Conservation (phyloP, 2,113 vertebrate genomes). For the Megalops atlanticus region DNA sequence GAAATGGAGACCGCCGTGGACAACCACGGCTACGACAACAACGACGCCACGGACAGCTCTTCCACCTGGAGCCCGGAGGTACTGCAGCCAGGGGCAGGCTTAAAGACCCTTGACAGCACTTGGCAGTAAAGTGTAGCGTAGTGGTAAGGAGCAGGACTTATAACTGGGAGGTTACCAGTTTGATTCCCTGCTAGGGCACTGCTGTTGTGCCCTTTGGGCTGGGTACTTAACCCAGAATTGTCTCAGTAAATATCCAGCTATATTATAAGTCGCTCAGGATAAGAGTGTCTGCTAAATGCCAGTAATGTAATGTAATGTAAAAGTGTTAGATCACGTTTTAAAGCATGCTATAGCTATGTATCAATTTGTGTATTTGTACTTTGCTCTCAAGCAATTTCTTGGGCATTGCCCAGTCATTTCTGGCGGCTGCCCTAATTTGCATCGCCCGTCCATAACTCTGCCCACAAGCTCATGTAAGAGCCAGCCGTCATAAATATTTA, state of each 20-base stretch:
- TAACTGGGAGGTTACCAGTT: too few relatives aligned
- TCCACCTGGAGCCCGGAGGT: slow-evolving; percentile 87
- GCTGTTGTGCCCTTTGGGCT: too few relatives aligned
- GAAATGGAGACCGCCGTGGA: slow-evolving; percentile 65
- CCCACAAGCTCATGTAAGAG: slow-evolving; percentile 15
- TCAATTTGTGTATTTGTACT: slow-evolving; percentile 37
- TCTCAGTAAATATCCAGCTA: too few relatives aligned
- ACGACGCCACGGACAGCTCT: slow-evolving; percentile 77
- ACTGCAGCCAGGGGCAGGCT: slow-evolving; percentile 32
- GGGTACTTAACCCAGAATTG: too few relatives aligned
- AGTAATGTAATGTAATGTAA: too few relatives aligned
- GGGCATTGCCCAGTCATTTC: slow-evolving; percentile 38
- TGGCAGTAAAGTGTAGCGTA: too few relatives aligned
- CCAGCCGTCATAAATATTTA: slow-evolving; percentile 50
- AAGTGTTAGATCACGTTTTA: too few relatives aligned
- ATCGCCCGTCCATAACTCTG: slow-evolving; percentile 30
- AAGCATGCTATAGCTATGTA: neutral
- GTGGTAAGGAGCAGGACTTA: too few relatives aligned
- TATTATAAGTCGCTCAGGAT: too few relatives aligned
- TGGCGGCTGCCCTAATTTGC: slow-evolving; percentile 26
- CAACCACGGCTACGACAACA: slow-evolving; percentile 66
- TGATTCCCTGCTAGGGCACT: too few relatives aligned
- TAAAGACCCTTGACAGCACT: neutral
- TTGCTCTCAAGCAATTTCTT: slow-evolving; percentile 32
- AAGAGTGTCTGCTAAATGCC: too few relatives aligned